A percentile compares a stretch with the other conserved stretches of the same genome.
Evolutionary conservation across 2,797 vertebrate species (phyloP).

Genomic region (Spatula clypeata): DNA sequence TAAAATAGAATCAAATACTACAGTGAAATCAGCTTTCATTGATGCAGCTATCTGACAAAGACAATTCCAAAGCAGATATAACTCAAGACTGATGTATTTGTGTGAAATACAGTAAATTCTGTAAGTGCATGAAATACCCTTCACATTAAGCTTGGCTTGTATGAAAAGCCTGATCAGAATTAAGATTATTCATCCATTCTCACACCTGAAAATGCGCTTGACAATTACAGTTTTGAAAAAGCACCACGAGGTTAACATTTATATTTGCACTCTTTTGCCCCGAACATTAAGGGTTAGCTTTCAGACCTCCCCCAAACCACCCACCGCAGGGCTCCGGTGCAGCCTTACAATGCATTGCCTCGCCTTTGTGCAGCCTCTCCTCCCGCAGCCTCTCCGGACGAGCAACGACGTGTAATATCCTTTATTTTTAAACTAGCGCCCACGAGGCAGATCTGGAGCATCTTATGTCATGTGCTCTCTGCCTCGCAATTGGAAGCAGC

Average conservation of each 20-base stretch:
- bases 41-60: fast-evolving
- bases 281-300: fast-evolving
- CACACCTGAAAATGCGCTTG: fast-evolving
- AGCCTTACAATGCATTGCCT: constrained; percentile 13
- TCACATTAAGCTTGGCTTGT: fast-evolving
- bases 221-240: not conserved
- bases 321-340: fast-evolving
- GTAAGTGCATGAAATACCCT: fast-evolving
- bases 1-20: not conserved
- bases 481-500: constrained; percentile 75
- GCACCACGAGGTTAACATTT: fast-evolving
- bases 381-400: not conserved
- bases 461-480: constrained; percentile 72
- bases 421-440: constrained; percentile 66
- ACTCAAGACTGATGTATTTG: fast-evolving
- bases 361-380: not conserved
- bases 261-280: not conserved
- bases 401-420: not conserved
- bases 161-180: fast-evolving
- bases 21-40: not conserved
- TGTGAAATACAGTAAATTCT: fast-evolving
- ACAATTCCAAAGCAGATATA: fast-evolving
- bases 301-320: fast-evolving
- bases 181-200: fast-evolving
- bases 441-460: constrained; percentile 64